Conservation (phyloP, 2,113 vertebrate species). For the Ictalurus punctatus region DNA sequence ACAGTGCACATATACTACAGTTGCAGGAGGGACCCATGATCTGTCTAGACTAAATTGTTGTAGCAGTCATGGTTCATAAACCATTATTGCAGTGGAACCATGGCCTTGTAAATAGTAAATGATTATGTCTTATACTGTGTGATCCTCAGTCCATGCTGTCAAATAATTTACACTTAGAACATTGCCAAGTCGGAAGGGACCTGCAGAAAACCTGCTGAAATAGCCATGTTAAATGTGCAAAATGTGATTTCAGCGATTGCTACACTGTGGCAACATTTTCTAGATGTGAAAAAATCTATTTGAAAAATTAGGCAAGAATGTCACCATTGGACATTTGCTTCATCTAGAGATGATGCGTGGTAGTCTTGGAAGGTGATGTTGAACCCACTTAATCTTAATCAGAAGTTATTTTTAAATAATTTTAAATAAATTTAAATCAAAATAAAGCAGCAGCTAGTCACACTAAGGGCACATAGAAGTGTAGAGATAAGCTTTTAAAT, state of each 20-base stretch:
- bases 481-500: background rate
- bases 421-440: background rate
- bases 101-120: conserved; percentile 43
- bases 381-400: background rate
- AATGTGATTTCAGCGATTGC: background rate
- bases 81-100: conserved; percentile 35
- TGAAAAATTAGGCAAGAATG: background rate
- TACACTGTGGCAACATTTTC: background rate
- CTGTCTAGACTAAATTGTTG: conserved; percentile 26
- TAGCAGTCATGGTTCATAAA: conserved; percentile 45
- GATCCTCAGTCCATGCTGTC: conserved; percentile 11
- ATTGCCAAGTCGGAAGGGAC: background rate
- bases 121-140: conserved; percentile 33
- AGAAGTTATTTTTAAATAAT: background rate
- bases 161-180: conserved; percentile 33
- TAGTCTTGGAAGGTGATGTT: background rate
- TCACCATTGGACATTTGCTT: background rate
- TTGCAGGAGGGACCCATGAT: conserved; percentile 29
- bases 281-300: background rate
- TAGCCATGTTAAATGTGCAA: background rate
- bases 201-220: background rate
- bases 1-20: conserved; percentile 3
- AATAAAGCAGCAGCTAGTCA: background rate
- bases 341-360: background rate
- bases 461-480: background rate